phyloP scores from a whole-genome alignment of 2,797 vertebrate species.

The Diplodus puntazzo region DNA sequence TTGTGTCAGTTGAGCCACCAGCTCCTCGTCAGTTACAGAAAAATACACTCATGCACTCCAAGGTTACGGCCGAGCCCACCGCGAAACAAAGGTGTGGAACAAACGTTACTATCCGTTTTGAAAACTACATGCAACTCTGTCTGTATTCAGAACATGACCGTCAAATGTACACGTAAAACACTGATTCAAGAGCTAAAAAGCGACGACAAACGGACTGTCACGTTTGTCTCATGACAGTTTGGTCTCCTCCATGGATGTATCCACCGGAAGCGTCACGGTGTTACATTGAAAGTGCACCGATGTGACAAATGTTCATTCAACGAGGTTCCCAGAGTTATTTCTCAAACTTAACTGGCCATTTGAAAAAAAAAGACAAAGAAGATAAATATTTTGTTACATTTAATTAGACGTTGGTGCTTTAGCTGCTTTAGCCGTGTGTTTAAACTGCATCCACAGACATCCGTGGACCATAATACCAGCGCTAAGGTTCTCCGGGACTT shows the following conservation, averaged over 20 bases:
- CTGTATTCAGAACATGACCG: neutral
- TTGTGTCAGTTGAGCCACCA: accelerated
- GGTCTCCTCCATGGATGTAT: neutral
- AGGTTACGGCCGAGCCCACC: slow-evolving; percentile 62
- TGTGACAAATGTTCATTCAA: neutral
- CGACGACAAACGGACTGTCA: neutral
- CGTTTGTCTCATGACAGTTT: neutral
- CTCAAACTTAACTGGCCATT: neutral
- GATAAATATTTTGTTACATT: accelerated
- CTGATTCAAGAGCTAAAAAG: neutral
- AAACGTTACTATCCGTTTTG: neutral
- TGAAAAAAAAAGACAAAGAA: neutral
- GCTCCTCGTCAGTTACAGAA: neutral
- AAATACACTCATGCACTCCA: slow-evolving; percentile 37
- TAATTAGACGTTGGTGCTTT: neutral
- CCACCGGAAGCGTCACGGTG: slow-evolving; percentile 42
- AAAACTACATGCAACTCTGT: no score
- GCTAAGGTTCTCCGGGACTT: slow-evolving; percentile 58
- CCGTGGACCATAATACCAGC: accelerated
- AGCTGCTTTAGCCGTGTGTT: neutral
- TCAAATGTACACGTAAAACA: accelerated
- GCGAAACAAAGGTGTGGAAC: neutral
- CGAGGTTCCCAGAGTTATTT: neutral
- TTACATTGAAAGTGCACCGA: slow-evolving; percentile 50
- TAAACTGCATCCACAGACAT: accelerated